Conservation (phyloP, 2,888 invertebrate species). For the Cartodere bifasciata region DNA sequence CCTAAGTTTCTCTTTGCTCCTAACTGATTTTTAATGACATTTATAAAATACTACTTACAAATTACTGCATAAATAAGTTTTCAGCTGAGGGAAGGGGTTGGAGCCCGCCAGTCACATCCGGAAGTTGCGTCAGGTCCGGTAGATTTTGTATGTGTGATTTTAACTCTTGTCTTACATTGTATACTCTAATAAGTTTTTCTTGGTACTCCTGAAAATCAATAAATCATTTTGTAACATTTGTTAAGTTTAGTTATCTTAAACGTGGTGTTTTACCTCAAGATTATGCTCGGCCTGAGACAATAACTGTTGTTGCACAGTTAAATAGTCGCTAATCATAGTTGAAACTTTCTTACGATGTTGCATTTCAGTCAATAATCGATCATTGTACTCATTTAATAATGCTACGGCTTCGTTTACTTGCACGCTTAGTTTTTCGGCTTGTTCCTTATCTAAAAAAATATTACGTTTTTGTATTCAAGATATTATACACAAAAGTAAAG, state of each 20-base stretch:
- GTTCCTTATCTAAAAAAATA: constrained; percentile 51
- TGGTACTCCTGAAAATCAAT: constrained; percentile 68
- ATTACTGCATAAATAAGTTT: constrained; percentile 56
- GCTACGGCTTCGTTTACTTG: constrained; percentile 83
- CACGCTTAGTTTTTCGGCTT: constrained; percentile 62
- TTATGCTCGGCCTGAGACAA: constrained; percentile 76
- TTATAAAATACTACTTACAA: constrained; percentile 6
- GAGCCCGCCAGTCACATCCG: constrained; percentile 83
- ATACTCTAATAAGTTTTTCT: constrained; percentile 76
- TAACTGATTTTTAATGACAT: constrained; percentile 4
- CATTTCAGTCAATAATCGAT: constrained; percentile 73
- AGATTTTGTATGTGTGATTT: constrained; percentile 87
- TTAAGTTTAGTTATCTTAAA: constrained; percentile 1
- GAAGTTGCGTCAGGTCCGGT: constrained; percentile 83
- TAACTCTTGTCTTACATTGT: constrained; percentile 75
- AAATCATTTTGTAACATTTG: constrained; percentile 1
- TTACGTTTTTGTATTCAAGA: constrained; percentile 3
- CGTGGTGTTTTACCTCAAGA: constrained; percentile 53
- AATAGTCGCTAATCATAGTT: constrained; percentile 77
- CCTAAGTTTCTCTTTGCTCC: too few relatives aligned
- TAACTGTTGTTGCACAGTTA: constrained; percentile 74
- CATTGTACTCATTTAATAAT: constrained; percentile 80
- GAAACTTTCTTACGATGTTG: constrained; percentile 79
- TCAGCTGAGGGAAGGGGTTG: constrained; percentile 92
- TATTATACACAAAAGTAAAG: constrained; percentile 2